Conservation (phyloP, 2,888 invertebrate species). For the Latrodectus elegans region DNA sequence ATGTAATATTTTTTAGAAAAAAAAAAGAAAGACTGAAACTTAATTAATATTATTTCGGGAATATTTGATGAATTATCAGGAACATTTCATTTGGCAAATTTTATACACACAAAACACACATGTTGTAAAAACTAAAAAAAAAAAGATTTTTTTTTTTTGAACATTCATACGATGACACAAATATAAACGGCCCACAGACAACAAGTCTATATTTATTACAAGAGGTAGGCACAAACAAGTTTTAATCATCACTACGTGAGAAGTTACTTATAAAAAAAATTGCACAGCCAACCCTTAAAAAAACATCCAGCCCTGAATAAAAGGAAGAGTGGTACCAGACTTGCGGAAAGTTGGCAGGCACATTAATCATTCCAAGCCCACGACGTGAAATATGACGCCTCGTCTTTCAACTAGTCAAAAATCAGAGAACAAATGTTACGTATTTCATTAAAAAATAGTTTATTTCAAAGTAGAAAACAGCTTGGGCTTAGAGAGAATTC, state of each 20-base stretch:
- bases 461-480: not conserved
- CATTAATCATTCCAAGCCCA: conserved; percentile 39
- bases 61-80: too few relatives aligned
- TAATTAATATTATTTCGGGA: too few relatives aligned
- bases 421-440: conserved; percentile 19
- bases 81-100: too few relatives aligned
- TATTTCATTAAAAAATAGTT: conserved; percentile 4
- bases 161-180: too few relatives aligned
- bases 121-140: too few relatives aligned
- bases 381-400: conserved; percentile 22
- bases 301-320: conserved; percentile 33
- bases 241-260: conserved; percentile 20
- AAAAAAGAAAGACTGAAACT: too few relatives aligned
- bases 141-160: too few relatives aligned
- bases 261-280: conserved; percentile 8
- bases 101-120: too few relatives aligned
- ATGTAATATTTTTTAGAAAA: too few relatives aligned
- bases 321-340: conserved; percentile 5
- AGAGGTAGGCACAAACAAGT: conserved; percentile 7
- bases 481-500: not conserved
- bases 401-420: conserved; percentile 29
- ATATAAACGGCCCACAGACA: too few relatives aligned
- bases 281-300: conserved; percentile 40
- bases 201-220: not conserved
- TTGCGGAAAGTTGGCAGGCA: not conserved